A percentile compares a stretch with the other conserved stretches of the same genome.
These are phyloP conservation scores for Dicranocentrus wangi DNA, from an alignment of 2,888 invertebrate genomes.

Conservation along the genomic window DNA sequence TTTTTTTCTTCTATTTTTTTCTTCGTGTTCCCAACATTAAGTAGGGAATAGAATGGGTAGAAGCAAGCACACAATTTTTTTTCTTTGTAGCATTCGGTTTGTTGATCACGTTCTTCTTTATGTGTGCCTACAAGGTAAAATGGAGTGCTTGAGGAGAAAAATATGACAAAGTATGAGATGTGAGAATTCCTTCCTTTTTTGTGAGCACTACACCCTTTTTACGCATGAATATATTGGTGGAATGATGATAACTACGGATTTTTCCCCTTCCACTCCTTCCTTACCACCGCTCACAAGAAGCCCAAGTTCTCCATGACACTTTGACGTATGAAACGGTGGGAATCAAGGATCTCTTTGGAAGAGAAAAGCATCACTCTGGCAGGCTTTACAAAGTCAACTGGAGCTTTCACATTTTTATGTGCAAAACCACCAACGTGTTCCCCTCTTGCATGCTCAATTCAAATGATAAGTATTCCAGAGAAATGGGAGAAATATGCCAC, in stretches of 20 bases:
- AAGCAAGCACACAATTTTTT: slow-evolving; percentile 18
- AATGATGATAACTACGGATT: slow-evolving; percentile 51
- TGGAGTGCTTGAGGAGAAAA: slow-evolving; percentile 14
- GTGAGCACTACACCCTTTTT: slow-evolving; percentile 28
- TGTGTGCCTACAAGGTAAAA: slow-evolving; percentile 19
- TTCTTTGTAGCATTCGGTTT: slow-evolving; percentile 39
- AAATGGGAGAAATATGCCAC: no score
- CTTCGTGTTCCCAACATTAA: slow-evolving; percentile 14
- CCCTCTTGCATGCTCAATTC: no score
- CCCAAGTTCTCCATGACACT: slow-evolving; percentile 44
- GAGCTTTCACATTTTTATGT: no score
- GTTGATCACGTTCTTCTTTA: slow-evolving; percentile 51
- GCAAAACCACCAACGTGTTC: no score
- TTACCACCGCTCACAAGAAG: background rate
- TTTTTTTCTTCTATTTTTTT: no score
- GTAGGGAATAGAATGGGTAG: slow-evolving; percentile 2
- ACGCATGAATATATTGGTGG: slow-evolving; percentile 60
- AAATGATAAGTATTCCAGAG: no score
- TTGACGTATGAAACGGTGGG: slow-evolving; percentile 55
- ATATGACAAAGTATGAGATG: slow-evolving; percentile 21
- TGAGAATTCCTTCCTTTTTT: slow-evolving; percentile 23
- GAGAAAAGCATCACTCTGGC: slow-evolving; percentile 35
- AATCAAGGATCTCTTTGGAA: slow-evolving; percentile 48
- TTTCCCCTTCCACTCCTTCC: background rate
- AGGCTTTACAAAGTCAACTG: slow-evolving; percentile 52